Conservation (phyloP, 2,888 invertebrate genomes). For the Caenorhabditis drosophilae region DNA sequence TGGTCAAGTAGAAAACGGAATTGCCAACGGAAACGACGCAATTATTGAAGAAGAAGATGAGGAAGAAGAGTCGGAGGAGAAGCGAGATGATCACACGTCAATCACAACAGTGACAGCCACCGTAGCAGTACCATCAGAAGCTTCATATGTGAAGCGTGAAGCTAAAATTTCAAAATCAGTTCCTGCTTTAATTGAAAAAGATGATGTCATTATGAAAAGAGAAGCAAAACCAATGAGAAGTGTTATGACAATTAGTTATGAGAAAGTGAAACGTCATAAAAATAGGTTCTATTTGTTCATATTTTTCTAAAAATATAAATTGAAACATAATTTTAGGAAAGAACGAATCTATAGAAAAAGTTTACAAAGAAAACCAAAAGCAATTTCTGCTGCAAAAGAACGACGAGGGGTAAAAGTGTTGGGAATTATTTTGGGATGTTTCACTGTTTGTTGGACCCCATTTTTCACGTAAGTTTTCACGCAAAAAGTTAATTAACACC, state of each 20-base stretch:
- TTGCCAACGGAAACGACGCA: conserved; percentile 46
- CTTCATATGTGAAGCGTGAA: conserved; percentile 45
- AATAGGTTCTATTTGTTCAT: too few relatives aligned
- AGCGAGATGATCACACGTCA: conserved; percentile 39
- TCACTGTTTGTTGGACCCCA: conserved; percentile 69
- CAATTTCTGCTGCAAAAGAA: conserved; percentile 69
- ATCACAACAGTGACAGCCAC: conserved; percentile 46
- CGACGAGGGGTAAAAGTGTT: conserved; percentile 67
- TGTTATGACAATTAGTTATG: conserved; percentile 58
- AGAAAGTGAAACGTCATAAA: conserved; percentile 67
- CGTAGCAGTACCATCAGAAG: conserved; percentile 36
- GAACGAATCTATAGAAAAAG: conserved; percentile 65
- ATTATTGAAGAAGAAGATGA: conserved; percentile 61
- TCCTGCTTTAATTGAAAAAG: conserved; percentile 37
- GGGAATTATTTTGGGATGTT: conserved; percentile 69
- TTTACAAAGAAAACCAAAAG: conserved; percentile 66
- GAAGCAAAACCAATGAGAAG: conserved; percentile 50
- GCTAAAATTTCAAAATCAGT: conserved; percentile 48
- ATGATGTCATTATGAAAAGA: conserved; percentile 47
- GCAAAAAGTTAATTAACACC: neutral
- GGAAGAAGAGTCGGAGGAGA: conserved; percentile 43
- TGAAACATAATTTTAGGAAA: conserved; percentile 62
- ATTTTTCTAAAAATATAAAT: too few relatives aligned
- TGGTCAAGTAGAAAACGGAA: conserved; percentile 55
- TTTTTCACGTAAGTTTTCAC: conserved; percentile 60